Base-by-base conservation (phyloP, 2,113 vertebrate species). In the Phaetusa simplex region DNA sequence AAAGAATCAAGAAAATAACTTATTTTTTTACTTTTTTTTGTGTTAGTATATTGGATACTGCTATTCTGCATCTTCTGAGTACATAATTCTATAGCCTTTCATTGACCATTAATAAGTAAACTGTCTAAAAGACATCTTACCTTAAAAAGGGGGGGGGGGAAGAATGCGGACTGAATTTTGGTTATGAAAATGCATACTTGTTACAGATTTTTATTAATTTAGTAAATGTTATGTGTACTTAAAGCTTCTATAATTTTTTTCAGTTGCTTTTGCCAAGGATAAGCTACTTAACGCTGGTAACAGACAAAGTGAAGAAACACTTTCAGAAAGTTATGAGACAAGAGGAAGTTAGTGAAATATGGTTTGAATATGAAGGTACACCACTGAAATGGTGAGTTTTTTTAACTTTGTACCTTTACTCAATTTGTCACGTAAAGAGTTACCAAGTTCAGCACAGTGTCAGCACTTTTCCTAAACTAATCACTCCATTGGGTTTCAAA, bases 241-340 rank as follows among this genome's bases (percentile, higher is more conserved):
- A 95, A 93, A 88, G 30, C 53, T 53, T 62, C 53, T 95, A 5
- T 94, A 49, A 18, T 79, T 95, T 82, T 95, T 97, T 97, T 66
- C 98, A 99, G 99, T 98, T 99, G 91, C 99, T 99, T 95, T 98
- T 99, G 92, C 99, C 99, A 92, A 99, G 99, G 94, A 98, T 99
- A 98, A 99, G 99, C 98, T 99, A 99, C 97, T 97, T 99, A 97
- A 99, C 99, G 8, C 97, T 99, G 95, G 99, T 99, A 66, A 99
- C 99, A 72, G 99, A 99, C 98, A 99, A 99, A 97, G 99, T 99
- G 96, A 99, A 99, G 98, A 99, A 99, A 91, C 99, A 99, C 96
- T 99, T 99, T 97, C 99, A 99, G 96, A 99, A 99, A 97, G 99
- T 98, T 92, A 98, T 99, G 98, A 99, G 97, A 96, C 97, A 98